Conservation (phyloP, 2,113 vertebrate genomes). For the Arvicanthis niloticus region DNA sequence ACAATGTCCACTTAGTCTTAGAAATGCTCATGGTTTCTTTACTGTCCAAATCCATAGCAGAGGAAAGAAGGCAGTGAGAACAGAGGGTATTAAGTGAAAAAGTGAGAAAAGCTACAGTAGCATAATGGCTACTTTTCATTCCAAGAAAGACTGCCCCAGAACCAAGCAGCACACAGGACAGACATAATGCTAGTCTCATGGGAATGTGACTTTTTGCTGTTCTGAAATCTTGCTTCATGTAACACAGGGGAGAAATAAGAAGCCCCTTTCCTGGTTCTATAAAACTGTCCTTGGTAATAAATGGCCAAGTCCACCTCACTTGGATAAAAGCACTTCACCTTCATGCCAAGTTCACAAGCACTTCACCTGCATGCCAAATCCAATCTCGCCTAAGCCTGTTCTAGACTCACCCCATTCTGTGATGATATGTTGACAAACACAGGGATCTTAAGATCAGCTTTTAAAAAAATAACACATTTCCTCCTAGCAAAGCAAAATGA, state of each 20-base stretch:
- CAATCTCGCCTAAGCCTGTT: not conserved
- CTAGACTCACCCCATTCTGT: not conserved
- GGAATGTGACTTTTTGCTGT: not conserved
- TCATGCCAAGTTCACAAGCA: not conserved
- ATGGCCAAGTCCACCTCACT: not conserved
- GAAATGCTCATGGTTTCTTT: not conserved
- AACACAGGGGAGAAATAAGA: not conserved
- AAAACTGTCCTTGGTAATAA: not conserved
- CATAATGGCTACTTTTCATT: not conserved
- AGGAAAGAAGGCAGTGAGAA: not conserved
- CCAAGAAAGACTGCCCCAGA: not conserved
- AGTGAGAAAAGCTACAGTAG: not conserved
- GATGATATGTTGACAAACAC: not conserved
- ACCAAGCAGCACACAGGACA: not conserved
- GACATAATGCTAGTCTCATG: not conserved
- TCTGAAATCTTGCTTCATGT: not conserved
- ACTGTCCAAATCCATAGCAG: not conserved
- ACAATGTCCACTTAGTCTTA: not conserved
- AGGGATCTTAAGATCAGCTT: not conserved
- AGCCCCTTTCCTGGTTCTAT: constrained; percentile 47
- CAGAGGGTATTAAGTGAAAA: not conserved
- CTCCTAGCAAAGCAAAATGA: not conserved
- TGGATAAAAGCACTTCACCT: not conserved
- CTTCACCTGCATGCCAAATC: not conserved
- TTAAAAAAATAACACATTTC: not conserved